phyloP scores from a whole-genome alignment of 1,140 invertebrate genomes.

The Hypothenemus hampei region DNA sequence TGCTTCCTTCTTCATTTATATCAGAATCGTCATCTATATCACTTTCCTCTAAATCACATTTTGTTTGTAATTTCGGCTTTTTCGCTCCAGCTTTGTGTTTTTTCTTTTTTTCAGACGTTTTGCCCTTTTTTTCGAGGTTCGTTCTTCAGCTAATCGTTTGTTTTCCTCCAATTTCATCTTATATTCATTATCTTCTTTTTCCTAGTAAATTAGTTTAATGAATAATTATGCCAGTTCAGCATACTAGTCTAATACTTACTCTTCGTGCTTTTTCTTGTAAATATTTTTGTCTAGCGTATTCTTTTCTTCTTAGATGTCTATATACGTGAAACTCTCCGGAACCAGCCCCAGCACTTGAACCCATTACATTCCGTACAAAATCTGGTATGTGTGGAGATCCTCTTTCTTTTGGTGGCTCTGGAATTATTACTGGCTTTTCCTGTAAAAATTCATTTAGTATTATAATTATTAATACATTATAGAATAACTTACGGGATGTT shows the following conservation, averaged over 20 bases:
- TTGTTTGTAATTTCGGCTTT: slow-evolving; percentile 11
- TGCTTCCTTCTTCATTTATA: neutral
- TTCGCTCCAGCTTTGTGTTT: slow-evolving; percentile 35
- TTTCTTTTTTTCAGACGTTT: slow-evolving; percentile 77
- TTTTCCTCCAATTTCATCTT: slow-evolving; percentile 78
- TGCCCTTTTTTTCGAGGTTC: slow-evolving; percentile 78
- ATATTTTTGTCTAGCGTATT: slow-evolving; percentile 91
- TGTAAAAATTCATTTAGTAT: slow-evolving; percentile 42
- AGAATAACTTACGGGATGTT: slow-evolving; percentile 72
- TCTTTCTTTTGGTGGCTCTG: slow-evolving; percentile 74
- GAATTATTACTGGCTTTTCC: slow-evolving; percentile 86
- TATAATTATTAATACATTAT: neutral
- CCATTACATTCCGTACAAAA: slow-evolving; percentile 97
- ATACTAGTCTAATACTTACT: slow-evolving; percentile 53
- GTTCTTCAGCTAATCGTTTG: slow-evolving; percentile 66
- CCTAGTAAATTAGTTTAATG: slow-evolving; percentile 47
- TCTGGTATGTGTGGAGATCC: slow-evolving; percentile 77
- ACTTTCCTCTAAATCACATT: slow-evolving; percentile 14
- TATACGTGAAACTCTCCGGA: slow-evolving; percentile 99
- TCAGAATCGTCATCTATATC: slow-evolving; percentile 13
- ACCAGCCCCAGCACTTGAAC: slow-evolving; percentile 94
- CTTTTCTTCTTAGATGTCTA: slow-evolving; percentile 86
- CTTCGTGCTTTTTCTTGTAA: slow-evolving; percentile 84
- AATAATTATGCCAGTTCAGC: slow-evolving; percentile 2
- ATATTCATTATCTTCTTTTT: slow-evolving; percentile 78